Conservation (phyloP, 64 coral and sea anemone species). For the Pocillopora verrucosa region DNA sequence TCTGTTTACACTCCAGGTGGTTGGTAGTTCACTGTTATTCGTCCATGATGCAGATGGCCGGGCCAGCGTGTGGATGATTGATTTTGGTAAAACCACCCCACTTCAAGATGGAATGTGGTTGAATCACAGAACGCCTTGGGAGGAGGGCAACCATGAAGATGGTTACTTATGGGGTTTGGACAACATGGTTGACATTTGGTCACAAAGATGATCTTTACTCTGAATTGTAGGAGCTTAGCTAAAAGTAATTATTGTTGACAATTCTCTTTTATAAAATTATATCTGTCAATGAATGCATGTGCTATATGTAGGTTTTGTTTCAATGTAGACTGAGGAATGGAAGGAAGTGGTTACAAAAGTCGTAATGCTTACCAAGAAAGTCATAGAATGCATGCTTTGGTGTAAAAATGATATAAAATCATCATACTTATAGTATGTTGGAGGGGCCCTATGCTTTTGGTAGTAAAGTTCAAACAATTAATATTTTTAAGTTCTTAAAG, state of each 20-base stretch:
- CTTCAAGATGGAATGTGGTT: constrained; percentile 58
- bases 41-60: constrained; percentile 85
- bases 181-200: constrained; percentile 95
- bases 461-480: too few relatives aligned
- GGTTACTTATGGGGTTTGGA: constrained; percentile 96
- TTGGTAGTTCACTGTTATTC: constrained; percentile 93
- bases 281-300: too few relatives aligned
- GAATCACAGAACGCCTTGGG: constrained; percentile 78
- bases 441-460: too few relatives aligned
- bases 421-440: too few relatives aligned
- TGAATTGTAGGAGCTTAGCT: not conserved
- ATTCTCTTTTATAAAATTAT: not conserved
- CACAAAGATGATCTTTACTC: constrained; percentile 13
- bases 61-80: constrained; percentile 96
- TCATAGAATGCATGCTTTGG: too few relatives aligned
- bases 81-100: constrained; percentile 88
- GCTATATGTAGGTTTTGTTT: too few relatives aligned
- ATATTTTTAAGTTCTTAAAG: too few relatives aligned
- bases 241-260: not conserved
- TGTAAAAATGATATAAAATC: too few relatives aligned
- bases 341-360: too few relatives aligned
- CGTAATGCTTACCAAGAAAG: too few relatives aligned
- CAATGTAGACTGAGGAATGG: too few relatives aligned
- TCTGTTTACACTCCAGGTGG: constrained; percentile 57
- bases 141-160: constrained; percentile 97